These are phyloP conservation scores for Otolemur garnettii DNA, from an alignment of 2,113 vertebrate species.

Conservation along the genomic window DNA sequence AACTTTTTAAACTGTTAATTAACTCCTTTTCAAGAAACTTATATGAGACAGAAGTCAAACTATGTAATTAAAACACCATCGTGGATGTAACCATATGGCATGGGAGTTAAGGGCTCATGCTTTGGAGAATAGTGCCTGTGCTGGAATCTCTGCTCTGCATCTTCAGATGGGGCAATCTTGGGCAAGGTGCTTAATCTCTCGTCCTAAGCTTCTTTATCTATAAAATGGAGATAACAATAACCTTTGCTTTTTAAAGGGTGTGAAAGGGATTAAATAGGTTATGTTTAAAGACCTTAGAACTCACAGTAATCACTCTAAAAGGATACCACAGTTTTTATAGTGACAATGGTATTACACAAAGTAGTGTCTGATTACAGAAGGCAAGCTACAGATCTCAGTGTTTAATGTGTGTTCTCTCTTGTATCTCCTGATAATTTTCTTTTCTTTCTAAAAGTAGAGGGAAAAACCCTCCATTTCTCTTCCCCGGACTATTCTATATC, in stretches of 20 bases:
- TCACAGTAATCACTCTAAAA: not conserved
- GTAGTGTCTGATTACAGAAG: not conserved
- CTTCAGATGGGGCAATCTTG: conserved; percentile 26
- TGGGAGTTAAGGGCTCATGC: not conserved
- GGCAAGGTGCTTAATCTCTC: not conserved
- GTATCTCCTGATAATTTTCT: not conserved
- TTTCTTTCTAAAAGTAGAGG: not conserved
- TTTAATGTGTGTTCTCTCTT: not conserved
- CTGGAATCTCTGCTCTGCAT: not conserved
- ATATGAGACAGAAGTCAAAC: conserved; percentile 65
- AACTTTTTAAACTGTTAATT: conserved; percentile 75
- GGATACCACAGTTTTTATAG: not conserved
- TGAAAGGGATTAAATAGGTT: not conserved
- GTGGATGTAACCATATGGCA: conserved; percentile 63
- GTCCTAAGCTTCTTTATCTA: not conserved
- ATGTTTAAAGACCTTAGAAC: not conserved
- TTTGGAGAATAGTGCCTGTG: conserved; percentile 22
- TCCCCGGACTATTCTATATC: not conserved
- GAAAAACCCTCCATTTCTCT: conserved; percentile 25
- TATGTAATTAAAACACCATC: conserved; percentile 69
- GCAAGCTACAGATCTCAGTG: not conserved
- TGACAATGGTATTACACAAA: not conserved
- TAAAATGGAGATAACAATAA: not conserved
- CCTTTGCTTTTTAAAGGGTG: conserved; percentile 8
- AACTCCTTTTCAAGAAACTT: conserved; percentile 72